Evolutionary conservation across 2,113 vertebrate species (phyloP).

Genomic region (Lophochroa leadbeateri): DNA sequence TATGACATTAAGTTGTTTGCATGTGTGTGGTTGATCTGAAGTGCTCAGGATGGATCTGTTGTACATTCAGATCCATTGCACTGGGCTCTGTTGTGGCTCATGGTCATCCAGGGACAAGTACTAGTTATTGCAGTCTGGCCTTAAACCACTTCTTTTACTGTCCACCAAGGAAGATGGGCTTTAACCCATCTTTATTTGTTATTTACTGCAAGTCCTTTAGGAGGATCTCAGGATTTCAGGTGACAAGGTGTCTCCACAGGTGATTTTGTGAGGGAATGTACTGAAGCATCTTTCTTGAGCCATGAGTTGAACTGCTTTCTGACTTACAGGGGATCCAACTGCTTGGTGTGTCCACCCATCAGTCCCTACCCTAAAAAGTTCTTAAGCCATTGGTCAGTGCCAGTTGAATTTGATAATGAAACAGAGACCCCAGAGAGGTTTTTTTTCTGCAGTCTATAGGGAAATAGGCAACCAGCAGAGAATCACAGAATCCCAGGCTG

Average conservation of each 20-base stretch:
- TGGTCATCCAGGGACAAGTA: neutral
- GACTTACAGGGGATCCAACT: neutral
- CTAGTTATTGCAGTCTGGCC: neutral
- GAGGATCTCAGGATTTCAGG: neutral
- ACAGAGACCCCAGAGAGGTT: neutral
- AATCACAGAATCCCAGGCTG: neutral
- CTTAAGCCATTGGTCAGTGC: neutral
- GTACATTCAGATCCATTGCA: neutral
- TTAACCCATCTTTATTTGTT: neutral
- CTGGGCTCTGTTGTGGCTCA: neutral
- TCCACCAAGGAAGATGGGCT: neutral
- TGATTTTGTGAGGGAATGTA: neutral
- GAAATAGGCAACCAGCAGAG: neutral
- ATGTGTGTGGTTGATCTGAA: accelerated
- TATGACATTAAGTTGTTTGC: neutral
- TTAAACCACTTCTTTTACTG: neutral
- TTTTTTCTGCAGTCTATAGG: neutral
- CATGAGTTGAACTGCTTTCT: neutral
- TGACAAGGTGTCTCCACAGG: neutral
- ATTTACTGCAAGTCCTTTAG: neutral
- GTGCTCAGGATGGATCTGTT: neutral
- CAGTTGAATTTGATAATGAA: neutral
- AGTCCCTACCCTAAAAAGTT: neutral
- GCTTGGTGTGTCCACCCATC: neutral
- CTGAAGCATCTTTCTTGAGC: neutral